Conservation (phyloP, 2,113 vertebrate genomes). For the Campylomormyrus numenius region DNA sequence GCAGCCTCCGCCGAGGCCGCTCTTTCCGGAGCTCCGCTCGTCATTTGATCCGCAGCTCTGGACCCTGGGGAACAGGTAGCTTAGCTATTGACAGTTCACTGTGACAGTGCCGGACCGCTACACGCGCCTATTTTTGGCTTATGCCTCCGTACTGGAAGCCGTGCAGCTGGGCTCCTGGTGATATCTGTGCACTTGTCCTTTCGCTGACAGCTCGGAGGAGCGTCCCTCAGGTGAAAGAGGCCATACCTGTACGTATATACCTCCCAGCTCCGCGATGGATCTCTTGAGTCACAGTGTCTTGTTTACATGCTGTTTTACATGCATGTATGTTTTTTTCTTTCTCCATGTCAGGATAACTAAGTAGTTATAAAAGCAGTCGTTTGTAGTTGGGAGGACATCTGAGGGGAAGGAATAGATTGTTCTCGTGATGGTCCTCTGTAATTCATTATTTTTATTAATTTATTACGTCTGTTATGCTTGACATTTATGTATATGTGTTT, state of each 20-base stretch:
- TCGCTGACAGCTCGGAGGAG: not conserved
- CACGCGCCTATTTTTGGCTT: not conserved
- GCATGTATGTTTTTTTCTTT: not conserved
- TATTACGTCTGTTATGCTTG: not conserved
- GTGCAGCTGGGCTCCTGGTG: not conserved
- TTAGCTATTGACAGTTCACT: not conserved
- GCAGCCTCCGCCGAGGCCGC: not conserved
- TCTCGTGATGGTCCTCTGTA: not conserved
- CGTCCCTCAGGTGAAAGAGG: not conserved
- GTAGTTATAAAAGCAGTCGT: not conserved
- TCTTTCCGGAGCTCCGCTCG: not conserved
- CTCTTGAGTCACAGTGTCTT: not conserved
- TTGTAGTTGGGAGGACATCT: not conserved
- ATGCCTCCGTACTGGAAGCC: not conserved
- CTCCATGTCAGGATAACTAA: not conserved
- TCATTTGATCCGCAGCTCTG: not conserved
- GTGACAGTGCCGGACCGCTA: not conserved
- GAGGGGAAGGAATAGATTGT: not conserved
- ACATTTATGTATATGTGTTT: not conserved
- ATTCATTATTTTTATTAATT: not conserved
- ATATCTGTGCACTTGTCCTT: not conserved
- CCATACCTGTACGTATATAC: not conserved
- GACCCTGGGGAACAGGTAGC: not conserved
- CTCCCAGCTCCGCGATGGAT: not conserved
- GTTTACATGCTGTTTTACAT: not conserved